Evolutionary conservation across 2,113 vertebrate species (phyloP).

Genomic region (Solea senegalensis): DNA sequence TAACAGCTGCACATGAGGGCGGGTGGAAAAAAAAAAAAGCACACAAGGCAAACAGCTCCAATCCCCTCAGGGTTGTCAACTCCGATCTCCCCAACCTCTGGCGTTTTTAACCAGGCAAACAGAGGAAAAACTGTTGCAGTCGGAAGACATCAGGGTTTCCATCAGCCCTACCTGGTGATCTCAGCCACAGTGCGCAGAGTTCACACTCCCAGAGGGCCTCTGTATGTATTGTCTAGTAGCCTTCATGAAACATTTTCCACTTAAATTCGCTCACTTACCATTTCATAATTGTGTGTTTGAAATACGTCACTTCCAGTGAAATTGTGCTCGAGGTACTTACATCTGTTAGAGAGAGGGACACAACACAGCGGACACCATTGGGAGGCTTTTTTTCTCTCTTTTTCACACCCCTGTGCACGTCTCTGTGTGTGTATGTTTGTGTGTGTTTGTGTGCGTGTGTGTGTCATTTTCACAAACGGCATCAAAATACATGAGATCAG

Average conservation of each 20-base stretch:
- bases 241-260: constrained; percentile 47
- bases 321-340: constrained; percentile 62
- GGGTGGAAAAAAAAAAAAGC: constrained; percentile 68
- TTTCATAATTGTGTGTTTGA: constrained; percentile 58
- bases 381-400: constrained; percentile 9
- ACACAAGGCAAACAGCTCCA: constrained; percentile 78
- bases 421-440: constrained; percentile 42
- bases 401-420: constrained; percentile 8
- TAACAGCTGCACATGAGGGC: constrained; percentile 86
- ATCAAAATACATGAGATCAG: constrained; percentile 83
- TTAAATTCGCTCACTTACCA: constrained; percentile 59
- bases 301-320: constrained; percentile 66
- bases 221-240: constrained; percentile 13
- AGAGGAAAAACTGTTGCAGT: constrained; percentile 80
- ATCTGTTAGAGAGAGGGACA: constrained; percentile 46
- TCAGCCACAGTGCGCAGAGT: constrained; percentile 1
- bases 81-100: constrained; percentile 72
- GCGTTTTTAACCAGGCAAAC: constrained; percentile 79
- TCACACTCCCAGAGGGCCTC: constrained; percentile 30
- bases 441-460: constrained; percentile 34
- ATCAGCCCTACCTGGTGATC: constrained; percentile 48
- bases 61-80: constrained; percentile 82
- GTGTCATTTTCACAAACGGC: constrained; percentile 69
- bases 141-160: constrained; percentile 63
- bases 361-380: constrained; percentile 53